Conservation (phyloP, 2,888 invertebrate genomes). For the Heliconius ismenius region DNA sequence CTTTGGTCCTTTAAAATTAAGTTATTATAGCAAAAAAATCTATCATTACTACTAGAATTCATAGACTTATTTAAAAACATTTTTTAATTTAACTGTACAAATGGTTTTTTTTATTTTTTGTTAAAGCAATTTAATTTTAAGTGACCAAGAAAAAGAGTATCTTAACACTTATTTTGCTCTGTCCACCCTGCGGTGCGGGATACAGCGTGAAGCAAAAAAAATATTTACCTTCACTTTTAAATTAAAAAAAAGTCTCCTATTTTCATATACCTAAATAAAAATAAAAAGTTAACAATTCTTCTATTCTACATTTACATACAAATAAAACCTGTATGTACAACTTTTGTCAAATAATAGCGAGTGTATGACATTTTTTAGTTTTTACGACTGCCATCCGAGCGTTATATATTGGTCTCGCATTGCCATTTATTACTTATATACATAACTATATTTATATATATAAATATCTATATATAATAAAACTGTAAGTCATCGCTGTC, state of each 20-base stretch:
- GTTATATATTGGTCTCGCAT: slow-evolving; percentile 12
- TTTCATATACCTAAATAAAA: neutral
- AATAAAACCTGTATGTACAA: slow-evolving; percentile 13
- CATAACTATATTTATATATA: neutral
- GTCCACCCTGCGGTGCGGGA: too few species aligned
- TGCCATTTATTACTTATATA: slow-evolving; percentile 13
- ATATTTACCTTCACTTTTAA: too few species aligned
- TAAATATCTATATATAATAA: neutral
- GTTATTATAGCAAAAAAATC: too few species aligned
- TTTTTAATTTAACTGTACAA: too few species aligned
- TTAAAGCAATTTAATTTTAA: too few species aligned
- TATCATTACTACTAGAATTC: too few species aligned
- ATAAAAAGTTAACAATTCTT: neutral
- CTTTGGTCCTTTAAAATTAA: neutral
- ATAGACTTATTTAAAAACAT: too few species aligned
- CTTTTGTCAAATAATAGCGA: neutral
- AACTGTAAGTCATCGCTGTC: neutral
- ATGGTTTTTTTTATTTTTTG: too few species aligned
- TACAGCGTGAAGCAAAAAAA: too few species aligned
- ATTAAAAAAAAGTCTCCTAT: too few species aligned
- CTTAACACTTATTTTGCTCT: too few species aligned
- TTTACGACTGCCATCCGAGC: slow-evolving; percentile 17
- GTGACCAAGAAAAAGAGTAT: too few species aligned
- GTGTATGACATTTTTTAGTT: neutral
- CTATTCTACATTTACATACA: neutral